Conservation (phyloP, 35 echinoderm and acorn worm species). For the Diadema setosum region DNA sequence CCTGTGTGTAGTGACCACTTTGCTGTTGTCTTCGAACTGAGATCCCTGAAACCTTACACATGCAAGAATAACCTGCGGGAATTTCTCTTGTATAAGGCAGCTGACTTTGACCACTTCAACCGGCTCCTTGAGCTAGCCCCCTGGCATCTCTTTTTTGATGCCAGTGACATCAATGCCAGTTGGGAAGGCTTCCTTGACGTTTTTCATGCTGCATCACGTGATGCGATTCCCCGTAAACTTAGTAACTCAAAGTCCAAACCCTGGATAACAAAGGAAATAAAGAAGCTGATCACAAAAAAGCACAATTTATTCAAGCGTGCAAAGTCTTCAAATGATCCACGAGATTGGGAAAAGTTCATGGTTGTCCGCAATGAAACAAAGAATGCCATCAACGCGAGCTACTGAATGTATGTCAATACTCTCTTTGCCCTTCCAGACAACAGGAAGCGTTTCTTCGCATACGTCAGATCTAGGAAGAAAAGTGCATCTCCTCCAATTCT, state of each 20-base stretch:
- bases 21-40: background rate
- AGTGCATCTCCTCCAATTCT: conserved; percentile 30
- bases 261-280: background rate
- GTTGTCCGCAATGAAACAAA: background rate
- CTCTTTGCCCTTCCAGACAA: background rate
- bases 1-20: background rate
- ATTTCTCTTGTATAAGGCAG: background rate
- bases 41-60: background rate
- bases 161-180: background rate
- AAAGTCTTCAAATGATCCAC: background rate
- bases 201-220: background rate
- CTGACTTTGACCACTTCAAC: background rate
- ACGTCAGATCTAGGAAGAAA: background rate
- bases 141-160: background rate
- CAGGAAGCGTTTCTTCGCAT: conserved; percentile 18
- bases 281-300: background rate
- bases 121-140: background rate
- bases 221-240: background rate
- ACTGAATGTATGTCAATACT: conserved; percentile 1
- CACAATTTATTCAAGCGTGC: background rate
- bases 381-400: background rate
- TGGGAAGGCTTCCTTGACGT: background rate
- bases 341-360: background rate
- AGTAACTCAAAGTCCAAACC: background rate
- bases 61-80: background rate